Evolutionary conservation across 2,888 invertebrate genomes (phyloP), one percentile per base, ranked within the genome.

Genomic region (Drosophila cognata): DNA sequence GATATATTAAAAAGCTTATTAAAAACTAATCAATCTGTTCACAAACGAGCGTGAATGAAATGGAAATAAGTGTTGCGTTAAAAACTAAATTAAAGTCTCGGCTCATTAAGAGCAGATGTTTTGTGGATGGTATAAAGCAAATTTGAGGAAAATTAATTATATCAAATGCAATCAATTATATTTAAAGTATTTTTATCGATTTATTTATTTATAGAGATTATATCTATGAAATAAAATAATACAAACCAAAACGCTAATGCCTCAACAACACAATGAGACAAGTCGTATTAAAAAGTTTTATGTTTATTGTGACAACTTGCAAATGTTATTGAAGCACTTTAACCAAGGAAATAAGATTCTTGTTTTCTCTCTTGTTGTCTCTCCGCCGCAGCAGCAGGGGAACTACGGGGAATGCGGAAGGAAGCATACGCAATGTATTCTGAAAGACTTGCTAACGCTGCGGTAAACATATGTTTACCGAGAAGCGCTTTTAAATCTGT

Each of bases 1-100:
- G 60, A 53, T 59, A 21, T 63, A 75, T 79, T 80, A 85, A 88
- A 73, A 73, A 67, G 58, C 71, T 71, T 59, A 72, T 79, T 84
- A 67, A 66, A 76, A 66, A 21, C 21, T 28, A 65, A 86, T 73
- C 52, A 81, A 88, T 77, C 43, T 66, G 69, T 68, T 89, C 51
- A 66, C 80, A 71, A 72, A 76, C 81, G 56, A 61, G 58, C 33
- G 33, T 53, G 41, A 60, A 55, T 51, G 50, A 21, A 25, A 5
- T 11, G 2, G 2, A 50, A 38, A 41, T 33, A 52, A 51, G 41
- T 51, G n/a, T 58, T 46, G 61, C n/a, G 48, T 48, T 50, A 28
- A 48, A 57, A 55, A 43, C 36, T 35, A 43, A 60, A 41, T 48
- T 46, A 21, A 56, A 52, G 8, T n/a, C 35, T 36, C 5, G 1